These are phyloP conservation scores for Heliothis subflexa DNA, from an alignment of 1,140 invertebrate species.

Conservation along the genomic window DNA sequence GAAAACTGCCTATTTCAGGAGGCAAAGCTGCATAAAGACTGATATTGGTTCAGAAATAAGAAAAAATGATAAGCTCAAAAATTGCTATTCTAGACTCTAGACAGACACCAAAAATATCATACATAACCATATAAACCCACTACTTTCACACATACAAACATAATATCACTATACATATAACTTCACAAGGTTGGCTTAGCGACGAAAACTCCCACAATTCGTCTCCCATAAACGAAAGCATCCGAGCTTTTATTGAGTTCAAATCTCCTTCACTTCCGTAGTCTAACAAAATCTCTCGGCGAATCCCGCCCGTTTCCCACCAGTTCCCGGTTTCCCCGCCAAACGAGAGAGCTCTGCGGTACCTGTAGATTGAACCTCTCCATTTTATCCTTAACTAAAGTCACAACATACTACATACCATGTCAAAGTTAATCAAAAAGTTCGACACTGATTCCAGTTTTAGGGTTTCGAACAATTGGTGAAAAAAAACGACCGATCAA, in stretches of 20 bases:
- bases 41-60: too few relatives aligned
- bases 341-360: not conserved
- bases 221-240: conserved; percentile 33
- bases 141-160: too few relatives aligned
- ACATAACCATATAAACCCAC: too few relatives aligned
- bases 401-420: not conserved
- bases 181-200: not conserved
- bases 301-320: not conserved
- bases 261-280: not conserved
- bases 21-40: too few relatives aligned
- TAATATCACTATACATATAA: too few relatives aligned
- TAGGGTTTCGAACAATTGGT: not conserved
- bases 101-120: too few relatives aligned
- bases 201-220: conserved; percentile 2
- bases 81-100: too few relatives aligned
- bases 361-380: not conserved
- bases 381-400: not conserved
- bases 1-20: too few relatives aligned
- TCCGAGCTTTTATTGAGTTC: not conserved
- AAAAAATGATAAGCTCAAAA: too few relatives aligned
- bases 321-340: not conserved
- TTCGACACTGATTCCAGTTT: not conserved
- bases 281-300: not conserved
- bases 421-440: conserved; percentile 8
- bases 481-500: too few relatives aligned